Evolutionary conservation across 2,888 invertebrate genomes (phyloP).

Genomic region (Dryobota labecula): DNA sequence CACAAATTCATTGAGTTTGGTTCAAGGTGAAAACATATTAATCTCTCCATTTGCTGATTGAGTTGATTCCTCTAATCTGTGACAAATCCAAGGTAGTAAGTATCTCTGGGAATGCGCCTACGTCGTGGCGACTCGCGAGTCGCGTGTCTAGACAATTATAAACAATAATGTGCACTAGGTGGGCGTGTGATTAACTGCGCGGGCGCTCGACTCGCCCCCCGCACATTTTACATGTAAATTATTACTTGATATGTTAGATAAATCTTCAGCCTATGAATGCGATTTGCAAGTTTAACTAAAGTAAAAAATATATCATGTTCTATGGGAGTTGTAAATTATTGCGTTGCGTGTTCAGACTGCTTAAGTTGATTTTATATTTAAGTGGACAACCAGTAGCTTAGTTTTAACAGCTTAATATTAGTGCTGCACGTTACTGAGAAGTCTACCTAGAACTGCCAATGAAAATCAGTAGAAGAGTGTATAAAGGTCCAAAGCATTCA

Average conservation of each 20-base stretch:
- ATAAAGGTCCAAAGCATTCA: background rate
- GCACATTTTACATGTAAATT: conserved; percentile 51
- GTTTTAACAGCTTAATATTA: conserved; percentile 1
- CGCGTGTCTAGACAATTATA: conserved; percentile 60
- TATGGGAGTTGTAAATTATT: conserved; percentile 45
- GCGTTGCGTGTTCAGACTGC: conserved; percentile 33
- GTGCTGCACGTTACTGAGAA: background rate
- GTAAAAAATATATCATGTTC: conserved; percentile 51
- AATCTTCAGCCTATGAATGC: conserved; percentile 60
- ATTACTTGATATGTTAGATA: conserved; percentile 52
- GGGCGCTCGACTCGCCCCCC: conserved; percentile 51
- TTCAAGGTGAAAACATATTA: background rate
- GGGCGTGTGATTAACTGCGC: conserved; percentile 63
- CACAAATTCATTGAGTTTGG: background rate
- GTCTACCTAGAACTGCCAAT: no score
- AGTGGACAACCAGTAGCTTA: conserved; percentile 1
- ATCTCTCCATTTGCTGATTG: background rate
- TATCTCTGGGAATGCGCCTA: conserved; percentile 62
- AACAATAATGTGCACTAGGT: conserved; percentile 65
- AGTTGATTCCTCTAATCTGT: conserved; percentile 1
- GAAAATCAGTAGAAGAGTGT: no score
- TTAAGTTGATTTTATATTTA: conserved; percentile 17
- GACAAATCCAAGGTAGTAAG: conserved; percentile 32
- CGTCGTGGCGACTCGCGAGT: conserved; percentile 51
- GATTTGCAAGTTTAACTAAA: conserved; percentile 57